Conservation (phyloP, 2,113 vertebrate species). For the Talpa occidentalis region DNA sequence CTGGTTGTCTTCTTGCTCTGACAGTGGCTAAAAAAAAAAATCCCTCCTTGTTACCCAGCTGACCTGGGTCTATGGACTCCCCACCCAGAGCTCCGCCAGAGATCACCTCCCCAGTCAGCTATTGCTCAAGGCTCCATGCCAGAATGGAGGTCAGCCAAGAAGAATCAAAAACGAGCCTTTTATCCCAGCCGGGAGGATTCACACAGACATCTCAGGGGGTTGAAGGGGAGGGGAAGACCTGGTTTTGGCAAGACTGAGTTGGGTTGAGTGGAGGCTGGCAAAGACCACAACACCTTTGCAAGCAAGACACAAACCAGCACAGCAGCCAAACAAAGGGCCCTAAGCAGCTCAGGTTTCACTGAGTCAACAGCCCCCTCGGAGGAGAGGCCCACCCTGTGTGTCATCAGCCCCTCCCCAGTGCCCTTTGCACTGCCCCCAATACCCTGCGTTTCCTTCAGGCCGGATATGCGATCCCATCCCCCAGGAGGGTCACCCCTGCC, state of each 20-base stretch:
- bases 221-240: not conserved
- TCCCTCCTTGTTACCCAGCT: not conserved
- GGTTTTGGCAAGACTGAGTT: not conserved
- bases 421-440: slow-evolving; percentile 64
- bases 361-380: slow-evolving; percentile 56
- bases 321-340: not conserved
- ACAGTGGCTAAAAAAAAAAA: not conserved
- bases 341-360: slow-evolving; percentile 40
- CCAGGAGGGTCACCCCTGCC: slow-evolving; percentile 75
- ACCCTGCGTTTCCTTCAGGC: slow-evolving; percentile 54
- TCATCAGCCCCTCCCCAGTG: slow-evolving; percentile 55
- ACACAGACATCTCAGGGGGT: slow-evolving; percentile 35
- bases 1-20: not conserved
- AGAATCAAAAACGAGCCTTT: slow-evolving; percentile 62
- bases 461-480: slow-evolving; percentile 74
- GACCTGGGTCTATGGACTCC: not conserved
- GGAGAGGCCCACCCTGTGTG: slow-evolving; percentile 35
- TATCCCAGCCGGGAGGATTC: not conserved
- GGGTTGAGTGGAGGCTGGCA: not conserved
- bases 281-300: not conserved
- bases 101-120: not conserved
- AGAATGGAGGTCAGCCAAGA: slow-evolving; percentile 42
- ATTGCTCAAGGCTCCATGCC: too few species aligned
- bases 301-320: not conserved
- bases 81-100: slow-evolving; percentile 12